These are phyloP conservation scores for Epinephelus lanceolatus DNA, from an alignment of 2,113 vertebrate genomes.

Conservation along the genomic window DNA sequence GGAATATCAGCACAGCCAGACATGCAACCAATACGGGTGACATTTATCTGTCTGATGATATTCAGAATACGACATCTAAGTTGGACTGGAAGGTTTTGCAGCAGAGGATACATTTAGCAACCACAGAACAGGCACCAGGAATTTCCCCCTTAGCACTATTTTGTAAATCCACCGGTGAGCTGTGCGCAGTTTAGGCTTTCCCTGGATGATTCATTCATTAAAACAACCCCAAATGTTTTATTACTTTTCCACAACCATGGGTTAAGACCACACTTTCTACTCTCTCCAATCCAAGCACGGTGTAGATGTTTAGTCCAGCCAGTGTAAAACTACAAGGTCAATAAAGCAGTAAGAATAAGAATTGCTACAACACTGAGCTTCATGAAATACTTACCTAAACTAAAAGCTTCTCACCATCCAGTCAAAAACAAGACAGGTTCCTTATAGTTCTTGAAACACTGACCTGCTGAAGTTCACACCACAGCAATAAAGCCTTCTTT, in stretches of 20 bases:
- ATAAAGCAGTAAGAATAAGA: not conserved
- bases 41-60: not conserved
- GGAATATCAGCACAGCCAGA: slow-evolving; percentile 15
- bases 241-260: not conserved
- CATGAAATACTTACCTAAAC: not conserved
- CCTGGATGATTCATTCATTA: not conserved
- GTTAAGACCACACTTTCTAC: not conserved
- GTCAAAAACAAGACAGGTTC: too few species aligned
- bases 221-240: not conserved
- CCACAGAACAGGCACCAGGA: not conserved
- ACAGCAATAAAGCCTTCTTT: not conserved
- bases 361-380: not conserved
- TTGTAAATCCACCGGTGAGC: not conserved
- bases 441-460: too few species aligned
- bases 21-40: slow-evolving; percentile 9
- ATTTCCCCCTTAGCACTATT: not conserved
- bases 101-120: not conserved
- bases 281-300: not conserved
- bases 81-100: not conserved
- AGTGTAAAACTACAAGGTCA: not conserved
- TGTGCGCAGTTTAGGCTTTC: not conserved
- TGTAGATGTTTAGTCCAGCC: not conserved
- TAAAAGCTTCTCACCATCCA: not conserved
- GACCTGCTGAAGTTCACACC: too few species aligned
- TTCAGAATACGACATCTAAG: not conserved